Evolutionary conservation across 2,113 vertebrate species (phyloP).

Genomic region (Eurystomus gularis): DNA sequence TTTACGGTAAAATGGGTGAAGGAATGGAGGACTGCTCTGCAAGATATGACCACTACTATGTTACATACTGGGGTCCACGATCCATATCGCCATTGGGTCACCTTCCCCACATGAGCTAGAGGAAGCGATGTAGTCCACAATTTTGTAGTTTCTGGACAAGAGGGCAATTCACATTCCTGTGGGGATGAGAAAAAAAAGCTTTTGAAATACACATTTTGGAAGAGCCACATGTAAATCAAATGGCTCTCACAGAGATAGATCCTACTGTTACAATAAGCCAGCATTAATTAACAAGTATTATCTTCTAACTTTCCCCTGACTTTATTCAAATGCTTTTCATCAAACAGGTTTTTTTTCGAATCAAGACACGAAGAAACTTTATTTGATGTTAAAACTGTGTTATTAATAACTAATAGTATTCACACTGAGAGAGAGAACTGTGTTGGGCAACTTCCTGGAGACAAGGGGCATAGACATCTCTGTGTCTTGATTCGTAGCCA

Average conservation of each 20-base stretch:
- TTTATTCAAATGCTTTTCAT: neutral
- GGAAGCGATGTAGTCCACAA: slow-evolving; percentile 79
- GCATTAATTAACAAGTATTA: neutral
- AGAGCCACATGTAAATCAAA: neutral
- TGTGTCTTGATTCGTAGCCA: neutral
- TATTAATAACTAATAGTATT: neutral
- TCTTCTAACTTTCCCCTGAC: neutral
- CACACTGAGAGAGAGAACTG: neutral
- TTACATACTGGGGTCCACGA: slow-evolving; percentile 93
- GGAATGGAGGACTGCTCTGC: neutral
- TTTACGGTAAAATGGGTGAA: neutral
- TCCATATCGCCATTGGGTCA: slow-evolving; percentile 91
- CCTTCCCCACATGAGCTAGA: slow-evolving; percentile 66
- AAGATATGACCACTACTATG: neutral
- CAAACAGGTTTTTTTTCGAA: neutral
- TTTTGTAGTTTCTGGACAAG: slow-evolving; percentile 77
- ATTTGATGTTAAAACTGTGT: neutral
- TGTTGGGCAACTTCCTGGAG: neutral
- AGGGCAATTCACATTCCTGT: slow-evolving; percentile 85
- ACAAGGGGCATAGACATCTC: neutral
- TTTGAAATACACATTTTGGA: neutral
- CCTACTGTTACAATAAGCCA: neutral
- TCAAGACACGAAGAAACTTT: neutral
- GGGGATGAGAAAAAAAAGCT: neutral
- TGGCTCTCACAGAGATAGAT: neutral